Base-by-base conservation (phyloP, 2,113 vertebrate species). In the Syrmaticus mikado region DNA sequence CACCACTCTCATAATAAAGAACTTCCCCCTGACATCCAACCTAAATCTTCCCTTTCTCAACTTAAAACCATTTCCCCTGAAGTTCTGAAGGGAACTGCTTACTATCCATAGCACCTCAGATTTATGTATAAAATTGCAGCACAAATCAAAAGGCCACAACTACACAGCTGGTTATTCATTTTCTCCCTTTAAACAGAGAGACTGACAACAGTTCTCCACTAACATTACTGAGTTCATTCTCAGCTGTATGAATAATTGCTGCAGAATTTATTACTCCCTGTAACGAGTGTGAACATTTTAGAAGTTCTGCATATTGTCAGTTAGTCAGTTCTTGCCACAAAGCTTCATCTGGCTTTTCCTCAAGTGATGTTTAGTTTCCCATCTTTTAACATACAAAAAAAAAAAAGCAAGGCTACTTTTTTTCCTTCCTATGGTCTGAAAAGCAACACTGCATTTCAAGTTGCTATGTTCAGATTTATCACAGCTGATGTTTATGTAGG, bases 191-290 rank as follows among this genome's bases (percentile, higher is more conserved):
- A 79, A 79, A 53, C 22, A 91, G 4, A 7, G 32, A 45, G 52
- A 70, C 64, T 60, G 86, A 58, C 64, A 83, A 34, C 52, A 81
- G 24, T 13, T 84, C 66, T 73, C 48, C 67, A 40, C 65, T 86
- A n/a, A 13, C 11, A 32, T 74, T 86, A 71, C 3, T 62, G 50
- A 90, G 70, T 72, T 93, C 75, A 13, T 89, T 91, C 90, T 80
- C 79, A 85, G 67, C 64, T 77, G 20, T 40, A 50, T 62, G 70
- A 95, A 91, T 81, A 83, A 92, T 77, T 8, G 0, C 64, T 86
- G 84, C 70, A 78, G 86, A 84, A 95, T 89, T 89, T 75, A 87
- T 91, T 87, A 74, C n/a, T 34, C 60, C 40, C 74, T 73, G 27
- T 75, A 85, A 91, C 61, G 79, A 38, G 64, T 12, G 20, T n/a